These are phyloP conservation scores for Diadegma fenestrale DNA, from an alignment of 2,888 invertebrate genomes.

Conservation along the genomic window DNA sequence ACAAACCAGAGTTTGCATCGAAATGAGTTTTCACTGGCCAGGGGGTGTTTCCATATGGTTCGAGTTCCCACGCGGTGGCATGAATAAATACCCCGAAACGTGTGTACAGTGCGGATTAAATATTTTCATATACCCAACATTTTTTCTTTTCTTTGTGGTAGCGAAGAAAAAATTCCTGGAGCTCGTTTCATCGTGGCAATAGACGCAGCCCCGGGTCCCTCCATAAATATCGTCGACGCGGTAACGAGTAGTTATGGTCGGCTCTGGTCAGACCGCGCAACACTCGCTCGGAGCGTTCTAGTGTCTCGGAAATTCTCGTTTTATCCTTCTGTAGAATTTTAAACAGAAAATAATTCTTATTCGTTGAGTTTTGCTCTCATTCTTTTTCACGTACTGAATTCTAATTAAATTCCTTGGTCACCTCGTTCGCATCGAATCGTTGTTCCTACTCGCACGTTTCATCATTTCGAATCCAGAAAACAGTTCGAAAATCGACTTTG, in stretches of 20 bases:
- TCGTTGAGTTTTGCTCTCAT: not conserved
- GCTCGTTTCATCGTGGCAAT: not conserved
- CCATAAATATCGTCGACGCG: not conserved
- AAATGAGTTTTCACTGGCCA: not conserved
- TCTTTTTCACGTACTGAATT: not conserved
- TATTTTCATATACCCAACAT: not conserved
- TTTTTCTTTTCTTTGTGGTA: not conserved
- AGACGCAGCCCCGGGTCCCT: not conserved
- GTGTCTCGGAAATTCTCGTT: not conserved
- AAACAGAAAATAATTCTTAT: not conserved
- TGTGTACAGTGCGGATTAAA: not conserved
- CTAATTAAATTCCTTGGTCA: not conserved
- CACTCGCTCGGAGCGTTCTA: not conserved
- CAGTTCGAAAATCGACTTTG: too few relatives aligned
- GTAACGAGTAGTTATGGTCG: slow-evolving; percentile 60
- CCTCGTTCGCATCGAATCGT: not conserved
- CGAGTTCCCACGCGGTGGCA: not conserved
- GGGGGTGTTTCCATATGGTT: not conserved
- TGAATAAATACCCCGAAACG: not conserved
- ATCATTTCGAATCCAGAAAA: not conserved
- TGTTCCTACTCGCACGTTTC: not conserved
- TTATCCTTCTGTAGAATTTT: not conserved
- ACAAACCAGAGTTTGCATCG: not conserved
- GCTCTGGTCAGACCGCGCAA: slow-evolving; percentile 26
- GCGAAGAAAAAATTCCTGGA: slow-evolving; percentile 31